phyloP scores from a whole-genome alignment of 2,797 vertebrate species.

The Simalia tracyae region DNA sequence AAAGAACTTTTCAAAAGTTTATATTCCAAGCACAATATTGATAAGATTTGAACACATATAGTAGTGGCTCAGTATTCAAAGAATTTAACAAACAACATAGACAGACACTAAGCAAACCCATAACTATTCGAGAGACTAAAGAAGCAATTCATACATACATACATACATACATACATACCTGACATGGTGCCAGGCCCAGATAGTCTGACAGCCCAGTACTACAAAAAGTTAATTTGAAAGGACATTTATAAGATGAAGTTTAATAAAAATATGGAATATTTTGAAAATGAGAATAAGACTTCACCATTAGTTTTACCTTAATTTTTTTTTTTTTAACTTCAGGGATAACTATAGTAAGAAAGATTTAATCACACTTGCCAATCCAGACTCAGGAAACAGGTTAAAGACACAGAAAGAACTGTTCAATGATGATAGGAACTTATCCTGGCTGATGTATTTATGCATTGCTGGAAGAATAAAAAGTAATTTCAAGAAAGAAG shows the following conservation, averaged over 20 bases:
- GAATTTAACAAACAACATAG: no score
- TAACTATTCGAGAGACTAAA: no score
- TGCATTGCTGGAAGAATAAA: background rate
- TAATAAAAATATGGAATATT: background rate
- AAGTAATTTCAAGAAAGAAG: background rate
- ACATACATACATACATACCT: no score
- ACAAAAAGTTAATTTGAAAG: background rate
- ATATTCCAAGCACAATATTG: no score
- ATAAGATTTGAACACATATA: no score
- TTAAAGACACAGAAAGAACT: background rate
- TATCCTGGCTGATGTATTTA: background rate
- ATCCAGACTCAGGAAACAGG: background rate
- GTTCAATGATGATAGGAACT: background rate
- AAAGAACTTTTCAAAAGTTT: no score
- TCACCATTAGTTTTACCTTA: background rate
- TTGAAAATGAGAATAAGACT: background rate
- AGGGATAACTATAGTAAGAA: background rate
- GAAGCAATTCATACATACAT: no score
- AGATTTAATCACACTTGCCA: background rate
- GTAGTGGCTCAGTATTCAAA: no score
- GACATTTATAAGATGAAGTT: background rate
- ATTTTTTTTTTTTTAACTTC: background rate
- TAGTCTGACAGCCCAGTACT: no score
- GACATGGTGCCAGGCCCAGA: no score
- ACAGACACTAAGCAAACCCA: no score